phyloP scores from a whole-genome alignment of 2,113 vertebrate genomes.

The Maccullochella peelii region DNA sequence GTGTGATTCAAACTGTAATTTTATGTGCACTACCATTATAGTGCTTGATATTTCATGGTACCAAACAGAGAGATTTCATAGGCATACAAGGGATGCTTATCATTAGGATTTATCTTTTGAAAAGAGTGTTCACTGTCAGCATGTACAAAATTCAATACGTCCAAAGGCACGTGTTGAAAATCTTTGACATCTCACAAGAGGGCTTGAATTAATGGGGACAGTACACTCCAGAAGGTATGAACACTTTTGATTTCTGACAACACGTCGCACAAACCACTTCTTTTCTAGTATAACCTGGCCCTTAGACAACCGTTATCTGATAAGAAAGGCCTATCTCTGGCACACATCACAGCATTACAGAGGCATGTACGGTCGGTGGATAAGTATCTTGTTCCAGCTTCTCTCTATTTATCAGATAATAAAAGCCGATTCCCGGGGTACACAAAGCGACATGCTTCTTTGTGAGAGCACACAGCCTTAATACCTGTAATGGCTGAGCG shows the following conservation, averaged over 20 bases:
- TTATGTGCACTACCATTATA: constrained; percentile 22
- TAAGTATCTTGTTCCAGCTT: constrained; percentile 53
- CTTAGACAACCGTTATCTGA: constrained; percentile 30
- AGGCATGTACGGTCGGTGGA: constrained; percentile 23
- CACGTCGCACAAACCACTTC: neutral
- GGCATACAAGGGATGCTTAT: constrained; percentile 11
- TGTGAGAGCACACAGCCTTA: constrained; percentile 44
- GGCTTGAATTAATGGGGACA: constrained; percentile 29
- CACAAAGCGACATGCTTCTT: constrained; percentile 56
- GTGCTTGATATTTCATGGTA: constrained; percentile 9
- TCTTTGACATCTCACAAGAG: constrained; percentile 36
- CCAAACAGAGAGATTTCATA: constrained; percentile 22
- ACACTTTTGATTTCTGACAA: neutral
- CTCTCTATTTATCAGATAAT: constrained; percentile 61
- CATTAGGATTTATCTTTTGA: constrained; percentile 27
- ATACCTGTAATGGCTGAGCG: constrained; percentile 72
- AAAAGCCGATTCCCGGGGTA: constrained; percentile 55
- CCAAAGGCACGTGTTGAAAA: constrained; percentile 29
- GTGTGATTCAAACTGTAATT: constrained; percentile 23
- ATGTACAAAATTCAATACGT: constrained; percentile 12
- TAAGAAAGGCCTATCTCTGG: constrained; percentile 22
- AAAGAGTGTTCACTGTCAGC: constrained; percentile 6
- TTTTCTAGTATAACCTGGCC: neutral
- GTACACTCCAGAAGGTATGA: neutral
- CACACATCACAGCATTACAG: constrained; percentile 41